Percentiles rank a stretch among this genome's conserved stretches.
Conservation (phyloP, 2,888 invertebrate species). For the Seira musarum region DNA sequence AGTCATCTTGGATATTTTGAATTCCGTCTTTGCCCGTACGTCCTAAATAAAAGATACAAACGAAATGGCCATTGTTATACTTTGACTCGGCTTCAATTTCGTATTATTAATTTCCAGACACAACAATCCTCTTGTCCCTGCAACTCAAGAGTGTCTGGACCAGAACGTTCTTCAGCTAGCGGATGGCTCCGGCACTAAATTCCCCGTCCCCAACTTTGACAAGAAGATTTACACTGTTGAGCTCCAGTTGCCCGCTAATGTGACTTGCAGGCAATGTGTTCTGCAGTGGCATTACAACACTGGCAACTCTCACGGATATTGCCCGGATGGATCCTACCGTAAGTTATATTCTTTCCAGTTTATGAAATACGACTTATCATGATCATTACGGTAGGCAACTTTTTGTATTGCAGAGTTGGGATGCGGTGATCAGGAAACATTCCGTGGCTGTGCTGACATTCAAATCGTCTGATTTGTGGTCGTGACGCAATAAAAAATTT, state of each 20-base stretch:
- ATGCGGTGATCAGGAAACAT: conserved; percentile 59
- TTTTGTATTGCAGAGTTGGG: conserved; percentile 35
- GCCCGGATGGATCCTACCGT: conserved; percentile 35
- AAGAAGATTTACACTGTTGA: conserved; percentile 23
- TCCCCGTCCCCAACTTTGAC: conserved; percentile 31
- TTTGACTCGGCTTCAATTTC: no score
- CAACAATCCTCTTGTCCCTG: neutral
- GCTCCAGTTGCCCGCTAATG: conserved; percentile 33
- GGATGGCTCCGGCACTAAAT: conserved; percentile 19
- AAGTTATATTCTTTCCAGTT: neutral
- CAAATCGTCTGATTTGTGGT: no score
- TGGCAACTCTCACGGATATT: conserved; percentile 56
- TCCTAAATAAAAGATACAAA: no score
- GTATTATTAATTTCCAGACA: neutral
- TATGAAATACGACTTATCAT: neutral
- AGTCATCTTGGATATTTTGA: conserved; percentile 61
- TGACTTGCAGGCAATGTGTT: conserved; percentile 42
- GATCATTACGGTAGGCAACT: no score
- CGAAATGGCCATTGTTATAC: no score
- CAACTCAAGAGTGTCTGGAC: conserved; percentile 47
- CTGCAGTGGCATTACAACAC: conserved; percentile 56
- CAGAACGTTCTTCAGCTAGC: conserved; percentile 29
- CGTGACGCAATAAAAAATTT: no score
- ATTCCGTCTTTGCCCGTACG: conserved; percentile 56
- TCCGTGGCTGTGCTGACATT: conserved; percentile 60